Conservation (phyloP, 2,113 vertebrate species). For the Myocastor coypus region DNA sequence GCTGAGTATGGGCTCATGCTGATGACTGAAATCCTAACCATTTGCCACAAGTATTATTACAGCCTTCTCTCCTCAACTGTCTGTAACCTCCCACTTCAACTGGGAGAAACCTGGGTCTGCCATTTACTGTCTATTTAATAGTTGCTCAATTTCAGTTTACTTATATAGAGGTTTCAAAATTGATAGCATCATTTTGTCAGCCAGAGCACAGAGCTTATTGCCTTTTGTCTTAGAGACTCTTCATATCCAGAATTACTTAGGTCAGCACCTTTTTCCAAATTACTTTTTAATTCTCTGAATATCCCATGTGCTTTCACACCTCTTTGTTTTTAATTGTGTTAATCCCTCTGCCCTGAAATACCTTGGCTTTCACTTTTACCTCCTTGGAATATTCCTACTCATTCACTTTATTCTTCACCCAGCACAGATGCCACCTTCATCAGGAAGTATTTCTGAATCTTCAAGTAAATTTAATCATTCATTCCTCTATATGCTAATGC, state of each 20-base stretch:
- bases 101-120: conserved; percentile 9
- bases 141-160: conserved; percentile 10
- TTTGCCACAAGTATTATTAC: background rate
- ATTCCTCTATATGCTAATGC: background rate
- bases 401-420: background rate
- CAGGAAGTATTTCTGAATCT: background rate
- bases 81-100: background rate
- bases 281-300: conserved; percentile 28
- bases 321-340: conserved; percentile 29
- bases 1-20: background rate
- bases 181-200: conserved; percentile 3
- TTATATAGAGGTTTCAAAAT: background rate
- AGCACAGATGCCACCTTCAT: background rate
- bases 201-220: background rate
- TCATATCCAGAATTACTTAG: conserved; percentile 28
- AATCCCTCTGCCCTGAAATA: background rate
- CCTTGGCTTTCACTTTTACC: conserved; percentile 13
- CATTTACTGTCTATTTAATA: background rate
- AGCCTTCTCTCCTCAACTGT: background rate
- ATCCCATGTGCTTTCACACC: background rate
- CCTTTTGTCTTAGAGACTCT: background rate
- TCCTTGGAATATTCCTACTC: background rate
- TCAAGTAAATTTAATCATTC: background rate
- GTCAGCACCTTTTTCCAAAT: conserved; percentile 40
- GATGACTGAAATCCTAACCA: background rate